phyloP scores from a whole-genome alignment of 2,113 vertebrate genomes.

The Mandrillus leucophaeus region DNA sequence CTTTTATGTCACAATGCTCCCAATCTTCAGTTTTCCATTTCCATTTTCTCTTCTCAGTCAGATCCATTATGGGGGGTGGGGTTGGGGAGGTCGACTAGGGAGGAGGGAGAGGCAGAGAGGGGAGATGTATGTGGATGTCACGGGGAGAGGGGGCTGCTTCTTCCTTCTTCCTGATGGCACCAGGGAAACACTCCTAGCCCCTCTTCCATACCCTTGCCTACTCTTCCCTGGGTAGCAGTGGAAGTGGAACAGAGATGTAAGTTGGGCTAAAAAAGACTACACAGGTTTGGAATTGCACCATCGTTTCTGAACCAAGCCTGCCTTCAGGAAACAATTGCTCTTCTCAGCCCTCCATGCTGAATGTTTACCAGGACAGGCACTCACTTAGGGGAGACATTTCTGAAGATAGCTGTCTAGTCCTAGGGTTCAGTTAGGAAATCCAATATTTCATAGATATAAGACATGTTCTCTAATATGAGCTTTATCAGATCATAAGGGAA shows the following conservation, averaged over 20 bases:
- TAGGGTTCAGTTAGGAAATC: not conserved
- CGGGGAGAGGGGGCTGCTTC: not conserved
- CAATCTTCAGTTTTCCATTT: not conserved
- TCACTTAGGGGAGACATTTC: not conserved
- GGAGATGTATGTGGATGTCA: not conserved
- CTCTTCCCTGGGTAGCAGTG: not conserved
- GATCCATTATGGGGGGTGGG: no score
- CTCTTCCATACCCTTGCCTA: not conserved
- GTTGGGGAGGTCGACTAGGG: rapidly evolving
- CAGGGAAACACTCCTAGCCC: not conserved
- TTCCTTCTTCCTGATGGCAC: not conserved
- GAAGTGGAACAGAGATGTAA: not conserved
- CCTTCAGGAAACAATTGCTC: not conserved
- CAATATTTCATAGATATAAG: not conserved
- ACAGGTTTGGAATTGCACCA: not conserved
- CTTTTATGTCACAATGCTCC: not conserved
- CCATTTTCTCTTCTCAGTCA: not conserved
- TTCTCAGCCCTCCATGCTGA: not conserved
- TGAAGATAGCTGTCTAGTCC: not conserved
- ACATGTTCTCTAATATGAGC: not conserved
- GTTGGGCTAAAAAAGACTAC: not conserved
- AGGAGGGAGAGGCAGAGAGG: not conserved
- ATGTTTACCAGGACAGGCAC: not conserved
- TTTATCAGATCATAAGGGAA: not conserved
- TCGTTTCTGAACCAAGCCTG: not conserved